Percentiles rank a stretch among this genome's conserved stretches.
phyloP scores from a whole-genome alignment of 2,797 vertebrate species.

The Onychomys arenicola region DNA sequence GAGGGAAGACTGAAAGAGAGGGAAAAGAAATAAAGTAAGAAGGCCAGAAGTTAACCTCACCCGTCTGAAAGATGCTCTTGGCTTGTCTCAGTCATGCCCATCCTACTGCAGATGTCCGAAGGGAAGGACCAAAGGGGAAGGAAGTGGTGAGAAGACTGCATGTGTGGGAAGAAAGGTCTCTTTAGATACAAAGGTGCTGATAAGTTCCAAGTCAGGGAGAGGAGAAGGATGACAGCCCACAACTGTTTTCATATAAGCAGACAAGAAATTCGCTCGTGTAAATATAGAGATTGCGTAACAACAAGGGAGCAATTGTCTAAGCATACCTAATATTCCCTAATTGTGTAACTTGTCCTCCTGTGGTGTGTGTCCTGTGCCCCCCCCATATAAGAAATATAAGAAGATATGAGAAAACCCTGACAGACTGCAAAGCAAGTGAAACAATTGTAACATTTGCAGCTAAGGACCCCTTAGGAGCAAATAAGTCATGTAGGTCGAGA shows the following conservation, averaged over 20 bases:
- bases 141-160: background rate
- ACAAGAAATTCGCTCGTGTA: background rate
- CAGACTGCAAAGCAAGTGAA: background rate
- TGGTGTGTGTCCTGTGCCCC: too few relatives aligned
- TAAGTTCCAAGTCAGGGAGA: background rate
- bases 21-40: background rate
- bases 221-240: too few relatives aligned
- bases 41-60: background rate
- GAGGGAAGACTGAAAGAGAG: background rate
- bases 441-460: background rate
- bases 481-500: background rate
- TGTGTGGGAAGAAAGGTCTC: background rate
- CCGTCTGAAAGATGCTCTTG: background rate
- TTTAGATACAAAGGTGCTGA: background rate
- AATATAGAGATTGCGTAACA: background rate
- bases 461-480: background rate
- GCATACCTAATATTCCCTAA: background rate
- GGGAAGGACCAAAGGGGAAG: background rate
- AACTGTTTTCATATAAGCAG: background rate
- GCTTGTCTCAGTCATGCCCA: background rate
- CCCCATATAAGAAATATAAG: too few relatives aligned
- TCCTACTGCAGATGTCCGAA: background rate
- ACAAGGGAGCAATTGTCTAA: background rate
- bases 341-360: background rate
- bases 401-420: background rate